Percentiles rank a stretch among this genome's conserved stretches.
phyloP scores from a whole-genome alignment of 2,888 invertebrate species.

The Ditula angustiorana region DNA sequence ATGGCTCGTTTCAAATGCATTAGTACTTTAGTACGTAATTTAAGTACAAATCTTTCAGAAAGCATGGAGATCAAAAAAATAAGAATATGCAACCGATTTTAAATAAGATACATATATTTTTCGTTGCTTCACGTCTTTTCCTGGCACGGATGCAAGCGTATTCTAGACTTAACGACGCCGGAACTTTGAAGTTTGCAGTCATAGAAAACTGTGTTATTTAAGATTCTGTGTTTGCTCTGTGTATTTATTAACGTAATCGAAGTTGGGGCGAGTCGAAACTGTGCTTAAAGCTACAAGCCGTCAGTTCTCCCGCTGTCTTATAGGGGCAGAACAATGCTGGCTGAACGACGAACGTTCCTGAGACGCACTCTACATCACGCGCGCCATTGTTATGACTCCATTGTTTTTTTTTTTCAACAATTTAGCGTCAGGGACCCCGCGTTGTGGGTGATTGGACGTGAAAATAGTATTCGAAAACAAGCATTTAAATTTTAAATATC shows the following conservation, averaged over 20 bases:
- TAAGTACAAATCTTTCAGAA: not conserved
- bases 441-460: conserved; percentile 56
- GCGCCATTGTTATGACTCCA: conserved; percentile 66
- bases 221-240: too few species aligned
- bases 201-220: too few species aligned
- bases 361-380: conserved; percentile 68
- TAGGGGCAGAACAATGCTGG: conserved; percentile 66
- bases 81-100: too few species aligned
- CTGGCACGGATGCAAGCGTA: too few species aligned
- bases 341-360: conserved; percentile 57
- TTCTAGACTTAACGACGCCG: too few species aligned
- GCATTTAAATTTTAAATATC: conserved; percentile 33
- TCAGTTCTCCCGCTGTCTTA: conserved; percentile 46
- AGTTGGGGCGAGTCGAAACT: conserved; percentile 11
- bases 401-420: conserved; percentile 71
- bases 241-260: conserved; percentile 3
- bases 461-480: conserved; percentile 51
- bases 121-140: too few species aligned
- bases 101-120: too few species aligned
- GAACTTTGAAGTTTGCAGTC: too few species aligned
- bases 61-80: too few species aligned
- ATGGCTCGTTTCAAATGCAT: too few species aligned
- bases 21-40: not conserved
- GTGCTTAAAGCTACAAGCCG: conserved; percentile 13
- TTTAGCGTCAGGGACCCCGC: conserved; percentile 60